Base-by-base conservation (phyloP, 2,797 vertebrate species). In the Coranthus polyacanthus region DNA sequence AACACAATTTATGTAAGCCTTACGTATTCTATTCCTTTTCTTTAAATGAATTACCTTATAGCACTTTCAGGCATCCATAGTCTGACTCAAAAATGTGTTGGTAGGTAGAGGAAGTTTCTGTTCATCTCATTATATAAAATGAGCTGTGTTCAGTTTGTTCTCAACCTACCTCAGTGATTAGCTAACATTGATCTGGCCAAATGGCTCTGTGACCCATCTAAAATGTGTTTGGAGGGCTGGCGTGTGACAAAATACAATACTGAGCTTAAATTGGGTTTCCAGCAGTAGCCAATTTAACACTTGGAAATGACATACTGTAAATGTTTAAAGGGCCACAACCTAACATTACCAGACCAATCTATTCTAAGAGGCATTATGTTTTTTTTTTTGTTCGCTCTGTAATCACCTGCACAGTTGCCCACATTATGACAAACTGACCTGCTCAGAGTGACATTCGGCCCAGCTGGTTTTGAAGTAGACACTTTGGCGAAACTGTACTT, bases 121-220 rank as follows among this genome's bases (percentile, higher is more conserved):
- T 20, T 29, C 55, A 45, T 12, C 59, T 13, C 62, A 41, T 51
- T 61, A 47, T 16, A 43, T 5, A 53, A 74, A 54, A 54, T 32
- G 44, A 65, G 38, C 68, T 74, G 49, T 67, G 71, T 71, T 65
- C 4, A 13, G 4, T 68, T 50, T 43, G 37, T 61, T 68, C 24
- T 65, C 39, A 60, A 26, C 46, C 39, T 39, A 26, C 46, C 39
- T 39, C 20, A 4, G 42, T 81, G 57, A 78, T 86, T 76, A 68
- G 67, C 46, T 72, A 46, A 42, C 67, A 86, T 79, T 77, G 83
- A 89, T 87, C 68, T 59, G 63, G 65, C 60, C 63, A 71, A 83
- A 84, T 86, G 80, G 55, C 58, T 81, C 42, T 75, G 78, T 86
- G 80, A 73, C 75, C 77, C 68, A 81, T 11, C 68, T 38, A 26